Base-by-base conservation (phyloP, 2,888 invertebrate species). In the Tachina lurida region DNA sequence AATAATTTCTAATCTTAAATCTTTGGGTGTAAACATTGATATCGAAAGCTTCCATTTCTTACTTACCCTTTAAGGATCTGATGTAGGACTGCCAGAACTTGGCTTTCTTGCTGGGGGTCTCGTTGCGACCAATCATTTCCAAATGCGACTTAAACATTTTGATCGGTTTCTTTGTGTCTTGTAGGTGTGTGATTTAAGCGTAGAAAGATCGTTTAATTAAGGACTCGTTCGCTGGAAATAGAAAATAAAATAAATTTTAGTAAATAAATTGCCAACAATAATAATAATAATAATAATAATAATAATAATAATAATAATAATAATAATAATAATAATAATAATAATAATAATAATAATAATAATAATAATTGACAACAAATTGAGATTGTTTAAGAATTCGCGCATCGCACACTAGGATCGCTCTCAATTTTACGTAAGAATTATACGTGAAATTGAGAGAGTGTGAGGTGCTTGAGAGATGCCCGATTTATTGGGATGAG, bases 1-100 rank as follows among this genome's bases (percentile, higher is more conserved):
- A 31, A 31, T 31, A n/a, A 49, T 49, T 15, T n/a, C 2, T 49
- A 5, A 17, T 19, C 54, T 10, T 19, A 10, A 17, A 19, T 31
- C 31, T 31, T 31, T 31, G 31, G 5, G 31, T 31, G 31, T 31
- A 31, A 7, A 31, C 5, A 31, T 31, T 31, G 0, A 31, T 31
- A 31, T 31, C 31, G 1, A 54, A 10, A 54, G 10, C 8, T 31
- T 0, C 7, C 5, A 17, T 4, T 39, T 58, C 17, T 58, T 43
- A 88, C 93, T 94, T 94, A 97, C 97, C 97, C 95, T 97, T 97
- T 90, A 97, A 95, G 94, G 97, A 97, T 94, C 97, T 95, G 93
- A 97, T 97, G 93, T 96, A 97, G 92, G 97, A 97, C 94, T 97
- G 97, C 97, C 97, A 97, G 94, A 97, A 97, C 94, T 95, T 97